These are phyloP conservation scores for Neuroterus valhalla DNA, from an alignment of 1,140 invertebrate genomes.

Conservation along the genomic window DNA sequence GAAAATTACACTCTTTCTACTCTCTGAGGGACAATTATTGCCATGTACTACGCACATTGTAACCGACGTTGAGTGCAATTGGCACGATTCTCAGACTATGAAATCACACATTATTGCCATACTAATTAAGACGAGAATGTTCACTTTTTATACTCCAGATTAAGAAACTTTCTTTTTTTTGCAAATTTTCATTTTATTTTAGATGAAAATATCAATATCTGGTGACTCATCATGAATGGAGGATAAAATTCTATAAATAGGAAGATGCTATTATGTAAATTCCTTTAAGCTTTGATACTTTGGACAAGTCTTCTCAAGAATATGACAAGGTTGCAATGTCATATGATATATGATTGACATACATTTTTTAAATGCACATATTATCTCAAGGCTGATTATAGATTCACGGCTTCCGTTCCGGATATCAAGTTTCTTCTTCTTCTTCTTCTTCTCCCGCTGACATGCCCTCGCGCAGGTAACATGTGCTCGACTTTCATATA, in stretches of 20 bases:
- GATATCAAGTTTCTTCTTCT: slow-evolving; percentile 8
- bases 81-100: slow-evolving; percentile 21
- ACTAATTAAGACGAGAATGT: slow-evolving; percentile 3
- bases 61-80: slow-evolving; percentile 4
- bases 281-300: background rate
- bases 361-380: slow-evolving; percentile 10
- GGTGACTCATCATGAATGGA: too few species aligned
- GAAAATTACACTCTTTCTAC: slow-evolving; percentile 26
- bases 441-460: slow-evolving; percentile 3
- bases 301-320: background rate
- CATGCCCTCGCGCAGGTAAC: slow-evolving; percentile 31
- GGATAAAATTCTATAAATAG: too few species aligned
- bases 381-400: slow-evolving; percentile 26
- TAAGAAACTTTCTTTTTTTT: background rate
- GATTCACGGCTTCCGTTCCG: slow-evolving; percentile 14
- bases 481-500: slow-evolving; percentile 48
- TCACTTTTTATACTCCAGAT: too few species aligned
- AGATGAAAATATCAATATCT: too few species aligned
- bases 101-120: slow-evolving; percentile 23
- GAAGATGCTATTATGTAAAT: too few species aligned
- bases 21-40: slow-evolving; percentile 8
- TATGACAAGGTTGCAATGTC: background rate
- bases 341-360: background rate
- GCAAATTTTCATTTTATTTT: background rate
- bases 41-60: background rate